phyloP scores from a whole-genome alignment of 2,113 vertebrate species.

The Canis aureus region DNA sequence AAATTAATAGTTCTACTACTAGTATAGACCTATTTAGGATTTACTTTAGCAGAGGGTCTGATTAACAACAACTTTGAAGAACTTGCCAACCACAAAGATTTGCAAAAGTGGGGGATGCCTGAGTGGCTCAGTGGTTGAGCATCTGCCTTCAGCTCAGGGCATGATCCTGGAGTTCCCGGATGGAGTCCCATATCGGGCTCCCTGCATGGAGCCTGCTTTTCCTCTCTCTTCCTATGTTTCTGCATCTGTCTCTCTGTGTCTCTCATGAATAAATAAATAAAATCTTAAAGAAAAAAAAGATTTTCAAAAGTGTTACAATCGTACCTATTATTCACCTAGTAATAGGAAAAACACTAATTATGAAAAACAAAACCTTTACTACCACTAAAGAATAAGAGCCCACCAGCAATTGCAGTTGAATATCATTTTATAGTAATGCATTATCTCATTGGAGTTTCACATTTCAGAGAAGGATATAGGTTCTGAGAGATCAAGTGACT shows the following conservation, averaged over 20 bases:
- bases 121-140: too few species aligned
- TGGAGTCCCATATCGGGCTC: too few species aligned
- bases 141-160: too few species aligned
- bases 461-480: not conserved
- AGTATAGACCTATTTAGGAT: not conserved
- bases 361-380: conserved; percentile 14
- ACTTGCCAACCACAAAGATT: not conserved
- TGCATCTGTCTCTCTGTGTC: too few species aligned
- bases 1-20: not conserved
- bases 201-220: too few species aligned
- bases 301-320: not conserved
- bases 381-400: not conserved
- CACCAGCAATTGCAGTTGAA: not conserved
- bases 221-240: too few species aligned
- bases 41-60: not conserved
- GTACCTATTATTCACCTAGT: not conserved
- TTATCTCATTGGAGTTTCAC: not conserved
- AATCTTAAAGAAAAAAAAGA: not conserved
- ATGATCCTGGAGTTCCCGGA: too few species aligned
- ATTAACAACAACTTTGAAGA: not conserved
- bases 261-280: too few species aligned
- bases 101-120: not conserved
- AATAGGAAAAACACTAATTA: conserved; percentile 14
- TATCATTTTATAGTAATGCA: not conserved
- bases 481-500: not conserved